Conservation (phyloP, 2,797 vertebrate species). For the Aeoliscus strigatus region DNA sequence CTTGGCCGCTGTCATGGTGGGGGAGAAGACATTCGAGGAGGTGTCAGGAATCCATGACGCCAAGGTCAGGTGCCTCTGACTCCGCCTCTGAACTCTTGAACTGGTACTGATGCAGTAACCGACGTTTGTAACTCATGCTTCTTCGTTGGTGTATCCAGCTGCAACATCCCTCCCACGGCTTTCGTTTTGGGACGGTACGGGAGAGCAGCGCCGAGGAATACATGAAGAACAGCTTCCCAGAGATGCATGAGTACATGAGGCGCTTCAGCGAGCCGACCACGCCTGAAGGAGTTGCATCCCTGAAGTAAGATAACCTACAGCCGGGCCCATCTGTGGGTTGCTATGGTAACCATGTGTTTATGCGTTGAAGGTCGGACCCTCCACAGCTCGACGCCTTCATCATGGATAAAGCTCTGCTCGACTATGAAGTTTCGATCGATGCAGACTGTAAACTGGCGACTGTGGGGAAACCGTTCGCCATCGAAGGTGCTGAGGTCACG, state of each 20-base stretch:
- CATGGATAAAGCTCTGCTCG: constrained; percentile 98
- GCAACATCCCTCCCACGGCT: constrained; percentile 97
- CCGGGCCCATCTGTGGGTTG: constrained; percentile 37
- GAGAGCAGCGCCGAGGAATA: constrained; percentile 98
- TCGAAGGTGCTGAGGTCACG: too few relatives aligned
- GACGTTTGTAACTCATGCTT: constrained; percentile 4
- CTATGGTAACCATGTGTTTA: too few relatives aligned
- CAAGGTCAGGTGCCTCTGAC: too few relatives aligned
- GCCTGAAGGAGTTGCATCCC: constrained; percentile 83
- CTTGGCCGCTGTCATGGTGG: constrained; percentile 97
- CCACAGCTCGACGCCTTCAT: constrained; percentile 97
- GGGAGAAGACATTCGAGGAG: constrained; percentile 96
- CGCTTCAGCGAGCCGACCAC: constrained; percentile 93
- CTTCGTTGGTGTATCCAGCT: constrained; percentile 80
- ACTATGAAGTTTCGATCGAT: constrained; percentile 98
- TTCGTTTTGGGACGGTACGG: constrained; percentile 93
- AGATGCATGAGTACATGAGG: constrained; percentile 99
- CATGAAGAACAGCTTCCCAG: constrained; percentile 95
- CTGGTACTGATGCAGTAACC: too few relatives aligned
- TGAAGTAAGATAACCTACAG: constrained; percentile 82
- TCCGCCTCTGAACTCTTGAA: too few relatives aligned
- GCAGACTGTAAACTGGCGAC: constrained; percentile 96
- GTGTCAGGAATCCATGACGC: constrained; percentile 98
- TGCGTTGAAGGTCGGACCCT: constrained; percentile 87
- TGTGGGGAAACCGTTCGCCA: constrained; percentile 96